A percentile compares a stretch with the other conserved stretches of the same genome.
These are phyloP conservation scores for Phortica magna DNA, from an alignment of 2,888 invertebrate species.

Conservation along the genomic window DNA sequence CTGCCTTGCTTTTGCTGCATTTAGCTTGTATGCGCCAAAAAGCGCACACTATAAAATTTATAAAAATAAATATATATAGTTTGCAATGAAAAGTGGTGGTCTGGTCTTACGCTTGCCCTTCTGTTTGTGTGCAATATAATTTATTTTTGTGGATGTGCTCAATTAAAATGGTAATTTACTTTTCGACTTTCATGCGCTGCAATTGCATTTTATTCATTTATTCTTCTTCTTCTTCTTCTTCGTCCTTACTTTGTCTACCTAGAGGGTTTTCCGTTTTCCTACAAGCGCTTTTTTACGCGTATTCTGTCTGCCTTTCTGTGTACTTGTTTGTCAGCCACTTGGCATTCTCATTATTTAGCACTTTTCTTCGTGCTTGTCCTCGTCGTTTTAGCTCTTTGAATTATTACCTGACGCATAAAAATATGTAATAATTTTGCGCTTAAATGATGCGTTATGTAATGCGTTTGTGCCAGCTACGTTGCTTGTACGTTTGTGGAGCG, in stretches of 20 bases:
- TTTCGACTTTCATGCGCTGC: slow-evolving; percentile 38
- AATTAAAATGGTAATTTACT: slow-evolving; percentile 66
- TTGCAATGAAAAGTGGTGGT: neutral
- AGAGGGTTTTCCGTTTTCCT: neutral
- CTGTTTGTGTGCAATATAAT: slow-evolving; percentile 13
- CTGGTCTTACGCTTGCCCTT: neutral
- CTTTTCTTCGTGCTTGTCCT: neutral
- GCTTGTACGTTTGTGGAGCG: neutral
- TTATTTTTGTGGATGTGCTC: slow-evolving; percentile 55
- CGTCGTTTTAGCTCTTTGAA: slow-evolving; percentile 47
- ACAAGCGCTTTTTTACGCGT: neutral
- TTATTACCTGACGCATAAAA: slow-evolving; percentile 69
- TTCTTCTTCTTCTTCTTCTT: neutral
- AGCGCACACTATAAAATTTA: slow-evolving; percentile 10
- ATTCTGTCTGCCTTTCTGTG: neutral
- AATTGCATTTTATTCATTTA: slow-evolving; percentile 2
- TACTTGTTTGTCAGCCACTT: slow-evolving; percentile 20
- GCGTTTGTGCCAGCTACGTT: neutral
- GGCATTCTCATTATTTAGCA: slow-evolving; percentile 22
- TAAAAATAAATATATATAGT: neutral
- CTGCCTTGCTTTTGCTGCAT: slow-evolving; percentile 10
- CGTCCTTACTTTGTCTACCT: neutral
- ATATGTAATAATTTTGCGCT: slow-evolving; percentile 68
- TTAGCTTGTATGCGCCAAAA: slow-evolving; percentile 12
- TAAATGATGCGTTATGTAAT: slow-evolving; percentile 62